phyloP scores from a whole-genome alignment of 2,113 vertebrate genomes.

The Buteo buteo region DNA sequence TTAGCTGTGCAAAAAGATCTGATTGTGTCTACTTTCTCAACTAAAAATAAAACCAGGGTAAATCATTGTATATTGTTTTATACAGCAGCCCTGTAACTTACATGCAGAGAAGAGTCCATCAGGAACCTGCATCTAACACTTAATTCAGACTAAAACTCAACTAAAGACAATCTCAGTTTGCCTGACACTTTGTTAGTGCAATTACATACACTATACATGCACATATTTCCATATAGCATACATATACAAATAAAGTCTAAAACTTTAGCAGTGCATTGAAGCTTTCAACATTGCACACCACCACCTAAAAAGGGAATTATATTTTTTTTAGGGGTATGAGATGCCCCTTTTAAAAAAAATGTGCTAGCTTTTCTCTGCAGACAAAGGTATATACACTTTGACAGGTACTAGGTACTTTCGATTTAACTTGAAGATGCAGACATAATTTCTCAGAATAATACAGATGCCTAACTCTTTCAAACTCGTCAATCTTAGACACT shows the following conservation, averaged over 20 bases:
- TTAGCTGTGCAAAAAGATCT: not conserved
- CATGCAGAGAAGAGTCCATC: not conserved
- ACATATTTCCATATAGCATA: not conserved
- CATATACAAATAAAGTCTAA: not conserved
- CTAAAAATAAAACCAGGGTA: not conserved
- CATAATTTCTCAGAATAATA: not conserved
- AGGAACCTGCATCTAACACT: not conserved
- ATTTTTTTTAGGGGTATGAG: not conserved
- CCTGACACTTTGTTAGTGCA: not conserved
- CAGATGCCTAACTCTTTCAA: not conserved
- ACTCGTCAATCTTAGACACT: not conserved
- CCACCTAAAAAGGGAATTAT: not conserved
- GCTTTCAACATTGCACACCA: not conserved
- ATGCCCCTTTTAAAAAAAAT: not conserved
- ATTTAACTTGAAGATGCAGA: not conserved
- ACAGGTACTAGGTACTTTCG: not conserved
- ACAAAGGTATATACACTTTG: not conserved
- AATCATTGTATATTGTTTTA: not conserved
- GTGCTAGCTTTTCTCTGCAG: not conserved
- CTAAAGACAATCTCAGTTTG: not conserved
- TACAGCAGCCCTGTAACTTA: not conserved
- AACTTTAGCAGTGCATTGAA: not conserved
- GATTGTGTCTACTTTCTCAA: not conserved
- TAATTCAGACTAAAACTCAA: not conserved
- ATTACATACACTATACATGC: not conserved